These are phyloP conservation scores for Actinemys pallida DNA, from an alignment of 2,113 vertebrate species.

Conservation along the genomic window DNA sequence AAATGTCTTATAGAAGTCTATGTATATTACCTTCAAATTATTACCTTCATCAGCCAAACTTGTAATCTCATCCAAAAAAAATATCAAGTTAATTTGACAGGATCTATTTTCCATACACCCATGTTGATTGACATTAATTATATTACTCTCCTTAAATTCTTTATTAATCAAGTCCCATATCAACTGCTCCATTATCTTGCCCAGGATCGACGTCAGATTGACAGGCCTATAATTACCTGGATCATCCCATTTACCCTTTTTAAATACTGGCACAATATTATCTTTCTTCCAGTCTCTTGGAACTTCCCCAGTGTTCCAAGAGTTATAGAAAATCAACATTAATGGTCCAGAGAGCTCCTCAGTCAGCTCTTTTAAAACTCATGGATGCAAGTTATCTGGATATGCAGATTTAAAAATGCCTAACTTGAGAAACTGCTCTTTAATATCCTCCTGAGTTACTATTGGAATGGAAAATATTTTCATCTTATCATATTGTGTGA, in stretches of 20 bases:
- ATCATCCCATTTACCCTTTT: not conserved
- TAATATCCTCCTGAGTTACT: not conserved
- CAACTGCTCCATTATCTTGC: not conserved
- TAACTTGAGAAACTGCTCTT: not conserved
- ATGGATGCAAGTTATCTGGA: not conserved
- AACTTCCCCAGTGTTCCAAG: not conserved
- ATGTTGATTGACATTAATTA: not conserved
- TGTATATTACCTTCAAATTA: not conserved
- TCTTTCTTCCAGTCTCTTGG: not conserved
- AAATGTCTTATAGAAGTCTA: not conserved
- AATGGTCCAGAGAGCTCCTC: not conserved
- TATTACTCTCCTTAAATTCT: not conserved
- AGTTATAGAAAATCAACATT: not conserved
- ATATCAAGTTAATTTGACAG: not conserved
- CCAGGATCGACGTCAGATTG: not conserved
- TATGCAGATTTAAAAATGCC: not conserved
- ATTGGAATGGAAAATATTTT: not conserved
- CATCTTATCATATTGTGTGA: not conserved
- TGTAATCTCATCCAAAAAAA: not conserved
- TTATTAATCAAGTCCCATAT: not conserved
- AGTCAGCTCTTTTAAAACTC: not conserved
- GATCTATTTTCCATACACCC: not conserved
- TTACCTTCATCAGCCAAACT: not conserved
- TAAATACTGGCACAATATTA: not conserved
- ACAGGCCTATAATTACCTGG: not conserved